Evolutionary conservation across 2,888 invertebrate genomes (phyloP), one percentile per base, ranked within the genome.

Genomic region (Yponomeuta plumbellus): DNA sequence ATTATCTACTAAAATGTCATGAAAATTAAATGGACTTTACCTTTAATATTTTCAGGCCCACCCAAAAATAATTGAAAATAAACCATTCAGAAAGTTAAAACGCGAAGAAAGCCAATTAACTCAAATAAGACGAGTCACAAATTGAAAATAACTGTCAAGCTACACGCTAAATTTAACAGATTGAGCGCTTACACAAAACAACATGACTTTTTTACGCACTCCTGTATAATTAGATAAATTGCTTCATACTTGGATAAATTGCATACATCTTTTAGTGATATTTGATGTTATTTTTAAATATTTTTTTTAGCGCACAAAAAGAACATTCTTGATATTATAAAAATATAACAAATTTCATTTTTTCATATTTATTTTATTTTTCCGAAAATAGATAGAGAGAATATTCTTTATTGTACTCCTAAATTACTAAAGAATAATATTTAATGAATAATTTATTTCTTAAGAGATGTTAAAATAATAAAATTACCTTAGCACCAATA

Each of bases 61-160:
- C 44, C 13, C 44, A 52, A 52, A 13, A 17, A 17, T 17, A 0
- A 13, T 52, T 52, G 44, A 3, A 17, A 52, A 52, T 52, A 52
- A 52, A 52, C 13, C 44, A 52, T 5, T 52, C 17, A 52, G 11
- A 13, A 52, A 52, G 17, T 17, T 17, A 17, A 13, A 17, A 52
- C 71, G 73, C 70, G 40, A 61, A 17, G 61, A 61, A 61, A 61
- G 21, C 76, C 80, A 83, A 85, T 84, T 85, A 85, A 80, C 79
- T 80, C 74, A 83, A 84, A 85, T 76, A 83, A 82, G 81, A 80
- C 78, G 76, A 81, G 71, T 69, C 75, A 80, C 81, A 81, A 84
- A 86, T 85, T 84, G 80, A 74, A n/a, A 80, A 77, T 78, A 75
- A 75, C 72, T 72, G 68, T 68, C 68, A 70, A 67, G 69, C 70